Percentiles rank a stretch among this genome's conserved stretches.
phyloP scores from a whole-genome alignment of 2,888 invertebrate species.

The Odontocerum albicorne region DNA sequence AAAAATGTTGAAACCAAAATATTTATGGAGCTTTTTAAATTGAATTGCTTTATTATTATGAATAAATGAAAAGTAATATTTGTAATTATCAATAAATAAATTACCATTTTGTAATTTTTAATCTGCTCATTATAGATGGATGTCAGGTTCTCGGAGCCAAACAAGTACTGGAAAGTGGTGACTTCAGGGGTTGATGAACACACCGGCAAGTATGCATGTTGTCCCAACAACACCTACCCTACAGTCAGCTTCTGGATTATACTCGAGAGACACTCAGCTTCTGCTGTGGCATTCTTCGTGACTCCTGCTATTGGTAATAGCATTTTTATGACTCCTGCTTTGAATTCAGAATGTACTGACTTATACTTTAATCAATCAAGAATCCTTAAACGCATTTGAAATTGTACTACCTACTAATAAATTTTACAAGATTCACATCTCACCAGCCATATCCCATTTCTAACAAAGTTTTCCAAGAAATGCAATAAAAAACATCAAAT shows the following conservation, averaged over 20 bases:
- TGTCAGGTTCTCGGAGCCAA: conserved; percentile 37
- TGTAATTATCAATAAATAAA: conserved; percentile 25
- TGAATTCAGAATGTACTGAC: too few relatives aligned
- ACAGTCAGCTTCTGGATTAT: conserved; percentile 59
- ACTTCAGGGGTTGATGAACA: conserved; percentile 49
- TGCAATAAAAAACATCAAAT: too few relatives aligned
- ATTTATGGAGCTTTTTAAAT: neutral
- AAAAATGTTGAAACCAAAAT: too few relatives aligned
- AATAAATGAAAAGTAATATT: neutral
- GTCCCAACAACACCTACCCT: conserved; percentile 61
- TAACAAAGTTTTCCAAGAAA: too few relatives aligned
- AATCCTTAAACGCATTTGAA: too few relatives aligned
- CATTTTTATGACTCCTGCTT: neutral
- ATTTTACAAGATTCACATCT: too few relatives aligned
- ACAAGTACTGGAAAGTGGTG: conserved; percentile 62
- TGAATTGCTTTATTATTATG: neutral
- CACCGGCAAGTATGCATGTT: conserved; percentile 54
- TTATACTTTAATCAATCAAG: too few relatives aligned
- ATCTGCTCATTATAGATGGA: conserved; percentile 5
- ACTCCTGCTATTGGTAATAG: conserved; percentile 54
- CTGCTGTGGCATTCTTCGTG: conserved; percentile 59
- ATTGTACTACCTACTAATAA: too few relatives aligned
- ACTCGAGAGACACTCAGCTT: conserved; percentile 60
- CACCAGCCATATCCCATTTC: too few relatives aligned
- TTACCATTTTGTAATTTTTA: conserved; percentile 27